phyloP scores from a whole-genome alignment of 2,797 vertebrate genomes.

The Ficedula albicollis region DNA sequence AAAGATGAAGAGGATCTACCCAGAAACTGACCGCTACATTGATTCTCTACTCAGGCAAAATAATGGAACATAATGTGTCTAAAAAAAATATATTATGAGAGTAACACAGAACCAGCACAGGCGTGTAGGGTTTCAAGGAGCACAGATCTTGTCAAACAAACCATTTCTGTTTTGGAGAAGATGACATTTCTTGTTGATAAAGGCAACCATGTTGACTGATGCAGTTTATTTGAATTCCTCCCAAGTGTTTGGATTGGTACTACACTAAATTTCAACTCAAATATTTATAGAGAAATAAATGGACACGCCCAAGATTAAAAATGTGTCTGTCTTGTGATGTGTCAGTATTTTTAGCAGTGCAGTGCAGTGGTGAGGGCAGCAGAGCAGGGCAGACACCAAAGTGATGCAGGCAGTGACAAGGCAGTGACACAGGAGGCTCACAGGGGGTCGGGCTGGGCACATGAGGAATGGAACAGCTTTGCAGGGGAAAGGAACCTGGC shows the following conservation, averaged over 20 bases:
- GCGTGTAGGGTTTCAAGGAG: background rate
- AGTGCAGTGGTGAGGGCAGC: background rate
- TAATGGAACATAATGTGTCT: background rate
- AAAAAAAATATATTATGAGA: background rate
- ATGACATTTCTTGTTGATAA: constrained; percentile 40
- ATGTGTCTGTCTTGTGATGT: background rate
- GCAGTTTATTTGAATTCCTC: constrained; percentile 45
- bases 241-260: constrained; percentile 33
- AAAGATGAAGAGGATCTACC: background rate
- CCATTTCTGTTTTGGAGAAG: constrained; percentile 27
- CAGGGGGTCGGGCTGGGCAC: fast-evolving
- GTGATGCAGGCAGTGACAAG: background rate
- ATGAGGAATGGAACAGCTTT: background rate
- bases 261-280: constrained; percentile 2
- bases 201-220: background rate
- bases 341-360: background rate
- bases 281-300: constrained; percentile 31
- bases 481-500: background rate
- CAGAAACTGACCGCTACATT: background rate
- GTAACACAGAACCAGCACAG: background rate
- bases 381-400: background rate
- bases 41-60: constrained; percentile 32
- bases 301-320: background rate
- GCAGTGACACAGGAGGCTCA: background rate
- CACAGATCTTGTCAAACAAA: constrained; percentile 50